Conservation (phyloP, 2,113 vertebrate genomes). For the Urocitellus parryii region DNA sequence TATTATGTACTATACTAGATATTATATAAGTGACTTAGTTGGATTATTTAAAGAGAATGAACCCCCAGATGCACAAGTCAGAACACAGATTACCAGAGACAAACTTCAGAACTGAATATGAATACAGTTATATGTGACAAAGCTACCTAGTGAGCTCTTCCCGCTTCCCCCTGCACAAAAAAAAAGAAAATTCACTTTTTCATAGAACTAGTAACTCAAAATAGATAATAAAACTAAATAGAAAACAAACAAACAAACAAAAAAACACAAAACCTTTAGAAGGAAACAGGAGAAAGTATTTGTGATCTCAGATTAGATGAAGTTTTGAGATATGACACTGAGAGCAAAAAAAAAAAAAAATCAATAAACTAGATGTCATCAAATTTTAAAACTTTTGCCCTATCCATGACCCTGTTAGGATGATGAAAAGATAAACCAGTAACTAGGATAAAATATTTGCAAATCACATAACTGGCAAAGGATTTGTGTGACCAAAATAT, state of each 20-base stretch:
- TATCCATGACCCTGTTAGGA: not conserved
- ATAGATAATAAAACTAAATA: not conserved
- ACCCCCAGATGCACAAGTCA: not conserved
- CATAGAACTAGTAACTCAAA: not conserved
- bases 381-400: not conserved
- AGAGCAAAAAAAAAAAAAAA: constrained; percentile 18
- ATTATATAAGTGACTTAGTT: not conserved
- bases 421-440: not conserved
- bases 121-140: not conserved
- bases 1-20: not conserved
- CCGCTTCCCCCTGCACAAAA: not conserved
- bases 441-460: not conserved
- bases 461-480: not conserved
- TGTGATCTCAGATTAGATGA: not conserved
- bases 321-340: not conserved
- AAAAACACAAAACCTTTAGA: not conserved
- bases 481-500: not conserved
- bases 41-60: constrained; percentile 10
- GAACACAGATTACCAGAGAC: not conserved
- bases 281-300: constrained; percentile 23
- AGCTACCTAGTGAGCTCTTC: not conserved
- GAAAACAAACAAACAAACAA: not conserved
- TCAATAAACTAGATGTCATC: not conserved
- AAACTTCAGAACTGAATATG: not conserved
- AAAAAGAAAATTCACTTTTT: not conserved